Evolutionary conservation across 2,888 invertebrate species (phyloP).

Genomic region (Ormyrus thymus): DNA sequence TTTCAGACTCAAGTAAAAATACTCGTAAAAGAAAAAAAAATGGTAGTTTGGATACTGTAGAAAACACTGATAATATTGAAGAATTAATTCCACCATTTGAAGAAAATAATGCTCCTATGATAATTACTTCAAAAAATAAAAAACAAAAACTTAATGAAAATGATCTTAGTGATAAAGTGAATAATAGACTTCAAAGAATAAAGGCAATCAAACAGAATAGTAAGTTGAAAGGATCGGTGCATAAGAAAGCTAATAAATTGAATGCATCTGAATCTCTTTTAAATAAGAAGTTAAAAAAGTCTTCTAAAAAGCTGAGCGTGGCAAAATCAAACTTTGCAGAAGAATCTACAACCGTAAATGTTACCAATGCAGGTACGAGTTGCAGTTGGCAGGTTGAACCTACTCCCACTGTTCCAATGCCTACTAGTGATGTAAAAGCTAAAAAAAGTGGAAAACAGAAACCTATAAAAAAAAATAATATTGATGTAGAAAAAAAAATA

Average conservation of each 20-base stretch:
- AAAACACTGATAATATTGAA: constrained; percentile 49
- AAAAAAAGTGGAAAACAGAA: constrained; percentile 16
- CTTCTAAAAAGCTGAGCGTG: constrained; percentile 41
- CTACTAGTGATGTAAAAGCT: constrained; percentile 9
- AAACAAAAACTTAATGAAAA: constrained; percentile 41
- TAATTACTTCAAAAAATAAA: constrained; percentile 6
- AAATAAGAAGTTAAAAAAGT: constrained; percentile 46
- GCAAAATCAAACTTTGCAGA: constrained; percentile 24
- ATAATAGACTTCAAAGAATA: constrained; percentile 6
- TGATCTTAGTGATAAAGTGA: not conserved
- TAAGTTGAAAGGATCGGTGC: constrained; percentile 51
- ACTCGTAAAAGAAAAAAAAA: constrained; percentile 62
- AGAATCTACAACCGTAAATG: constrained; percentile 1
- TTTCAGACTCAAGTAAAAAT: constrained; percentile 64
- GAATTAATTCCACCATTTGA: constrained; percentile 21
- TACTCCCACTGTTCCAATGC: not conserved
- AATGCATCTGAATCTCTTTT: constrained; percentile 23
- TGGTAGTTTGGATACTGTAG: constrained; percentile 47
- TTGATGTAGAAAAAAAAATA: constrained; percentile 12
- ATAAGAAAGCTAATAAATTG: constrained; percentile 31
- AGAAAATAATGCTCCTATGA: not conserved
- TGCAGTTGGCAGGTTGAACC: constrained; percentile 47
- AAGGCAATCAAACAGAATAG: constrained; percentile 43
- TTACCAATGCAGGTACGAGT: constrained; percentile 27
- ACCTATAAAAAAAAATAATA: constrained; percentile 9